Base-by-base conservation (phyloP, 2,888 invertebrate species). In the Coenonympha glycerion region DNA sequence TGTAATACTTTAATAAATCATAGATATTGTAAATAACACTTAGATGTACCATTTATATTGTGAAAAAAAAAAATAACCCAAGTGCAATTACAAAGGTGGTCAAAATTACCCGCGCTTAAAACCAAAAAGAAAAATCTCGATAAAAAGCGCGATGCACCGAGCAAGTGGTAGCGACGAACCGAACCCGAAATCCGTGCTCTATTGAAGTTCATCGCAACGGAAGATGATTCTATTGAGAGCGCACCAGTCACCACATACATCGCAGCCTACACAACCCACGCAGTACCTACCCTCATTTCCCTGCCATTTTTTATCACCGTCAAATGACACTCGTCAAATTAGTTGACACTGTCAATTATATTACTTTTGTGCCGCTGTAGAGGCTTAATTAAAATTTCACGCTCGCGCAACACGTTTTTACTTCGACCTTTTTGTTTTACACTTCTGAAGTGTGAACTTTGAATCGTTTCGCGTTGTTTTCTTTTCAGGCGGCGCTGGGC, bases 371-470 rank as follows among this genome's bases (percentile, higher is more conserved):
- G 68, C 61, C 69, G 30, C 66, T 73, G 70, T 79, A 79, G 80
- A 79, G 69, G 71, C 70, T 79, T 87, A 84, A 87, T 86, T 87
- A 85, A 85, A 85, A 81, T 79, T 79, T 82, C 70, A 79, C 82
- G 83, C 74, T 69, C 63, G 15, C 69, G 68, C 68, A 68, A 64
- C 50, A 45, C 54, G 57, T 58, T 55, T 57, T 51, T 49, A 49
- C 47, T 51, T 51, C 47, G 49, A 52, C 53, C 48, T 55, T 79
- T 82, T 81, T 82, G 74, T 79, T 80, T 79, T 73, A 72, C 84
- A 85, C 82, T 79, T 82, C 72, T 71, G 79, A 86, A 81, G 86
- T 86, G 86, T 78, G 83, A 85, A 81, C 67, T 64, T 65, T 54
- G 78, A 72, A 71, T 71, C 71, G 50, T 47, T 73, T 71, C 63